Base-by-base conservation (phyloP, 2,888 invertebrate genomes). In the Synanthedon myopaeformis region DNA sequence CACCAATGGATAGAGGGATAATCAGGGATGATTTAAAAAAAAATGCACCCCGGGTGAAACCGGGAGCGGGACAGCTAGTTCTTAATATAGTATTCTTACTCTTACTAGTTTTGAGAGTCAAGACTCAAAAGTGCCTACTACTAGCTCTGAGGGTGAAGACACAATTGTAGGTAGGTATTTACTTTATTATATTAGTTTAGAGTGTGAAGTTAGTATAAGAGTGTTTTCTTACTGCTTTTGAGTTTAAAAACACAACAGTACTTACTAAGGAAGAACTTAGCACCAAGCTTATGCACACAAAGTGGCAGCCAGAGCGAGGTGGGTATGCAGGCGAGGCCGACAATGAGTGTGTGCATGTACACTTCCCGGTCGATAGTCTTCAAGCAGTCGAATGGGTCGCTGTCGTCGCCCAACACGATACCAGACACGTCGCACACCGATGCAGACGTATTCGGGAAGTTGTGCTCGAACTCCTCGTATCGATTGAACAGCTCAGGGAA, bases 401-500 rank as follows among this genome's bases (percentile, higher is more conserved):
- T 56, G 14, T 72, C 76, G 14, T 89, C 78, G 3, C 88, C 69
- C 3, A 90, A 71, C 12, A 91, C 90, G 53, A 92, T 90, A 8
- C 92, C 88, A 12, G 93, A 93, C 1, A 94, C 93, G 65, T 93
- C 92, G 72, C 94, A 94, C 6, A 95, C 93, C 0, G 93, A 92
- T 0, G 93, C 93, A 0, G 89, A 88, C 52, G 90, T 86, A 58
- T 90, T 91, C 0, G 93, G 93, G 87, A 92, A 88, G 1, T 81
- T 73, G 28, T 78, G 71, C 69, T 94, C 94, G 73, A 91, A 94
- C 64, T 92, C 92, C 67, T 94, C 93, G 76, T 94, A 94, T 53
- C 96, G 92, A 77, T 92, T 91, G 82, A 96, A 96, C 65, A 96
- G 80, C 76, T 96, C 96, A 12, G 96, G 96, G 82, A 96, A 96